Conservation (phyloP, 2,888 invertebrate genomes). For the Augiades crinisus region DNA sequence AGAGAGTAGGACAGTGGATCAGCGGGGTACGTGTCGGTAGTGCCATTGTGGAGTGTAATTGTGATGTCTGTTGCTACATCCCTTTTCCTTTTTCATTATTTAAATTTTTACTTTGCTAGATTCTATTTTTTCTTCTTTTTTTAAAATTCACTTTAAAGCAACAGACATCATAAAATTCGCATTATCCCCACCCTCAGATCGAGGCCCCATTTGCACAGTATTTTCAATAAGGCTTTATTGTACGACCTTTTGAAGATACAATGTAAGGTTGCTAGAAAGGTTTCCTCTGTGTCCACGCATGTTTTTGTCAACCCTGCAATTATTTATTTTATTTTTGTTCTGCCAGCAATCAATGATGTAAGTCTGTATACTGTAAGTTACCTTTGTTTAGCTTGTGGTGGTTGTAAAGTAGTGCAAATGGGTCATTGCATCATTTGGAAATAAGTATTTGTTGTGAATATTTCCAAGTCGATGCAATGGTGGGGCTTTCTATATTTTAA, state of each 20-base stretch:
- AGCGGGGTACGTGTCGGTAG: slow-evolving; percentile 85
- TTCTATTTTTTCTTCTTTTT: no score
- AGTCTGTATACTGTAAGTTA: slow-evolving; percentile 33
- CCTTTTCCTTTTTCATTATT: neutral
- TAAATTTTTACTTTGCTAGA: neutral
- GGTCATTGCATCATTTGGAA: slow-evolving; percentile 68
- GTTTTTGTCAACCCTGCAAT: slow-evolving; percentile 57
- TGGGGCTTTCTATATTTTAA: slow-evolving; percentile 52
- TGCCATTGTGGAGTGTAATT: slow-evolving; percentile 55
- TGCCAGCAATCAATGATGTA: slow-evolving; percentile 44
- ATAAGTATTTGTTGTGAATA: slow-evolving; percentile 23
- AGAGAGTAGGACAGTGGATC: slow-evolving; percentile 87
- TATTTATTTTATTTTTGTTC: slow-evolving; percentile 43
- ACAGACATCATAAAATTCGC: slow-evolving; percentile 62
- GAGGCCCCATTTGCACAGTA: slow-evolving; percentile 79
- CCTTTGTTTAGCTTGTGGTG: slow-evolving; percentile 40
- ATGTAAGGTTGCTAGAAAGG: slow-evolving; percentile 37
- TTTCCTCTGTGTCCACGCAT: slow-evolving; percentile 79
- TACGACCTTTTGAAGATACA: slow-evolving; percentile 45
- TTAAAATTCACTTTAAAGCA: no score
- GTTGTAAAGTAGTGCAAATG: slow-evolving; percentile 66
- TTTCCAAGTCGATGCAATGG: slow-evolving; percentile 58
- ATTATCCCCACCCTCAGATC: slow-evolving; percentile 62
- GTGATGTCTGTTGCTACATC: slow-evolving; percentile 60
- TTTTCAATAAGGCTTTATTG: slow-evolving; percentile 47